phyloP scores from a whole-genome alignment of 2,113 vertebrate genomes.

The Cyprinodon variegatus region DNA sequence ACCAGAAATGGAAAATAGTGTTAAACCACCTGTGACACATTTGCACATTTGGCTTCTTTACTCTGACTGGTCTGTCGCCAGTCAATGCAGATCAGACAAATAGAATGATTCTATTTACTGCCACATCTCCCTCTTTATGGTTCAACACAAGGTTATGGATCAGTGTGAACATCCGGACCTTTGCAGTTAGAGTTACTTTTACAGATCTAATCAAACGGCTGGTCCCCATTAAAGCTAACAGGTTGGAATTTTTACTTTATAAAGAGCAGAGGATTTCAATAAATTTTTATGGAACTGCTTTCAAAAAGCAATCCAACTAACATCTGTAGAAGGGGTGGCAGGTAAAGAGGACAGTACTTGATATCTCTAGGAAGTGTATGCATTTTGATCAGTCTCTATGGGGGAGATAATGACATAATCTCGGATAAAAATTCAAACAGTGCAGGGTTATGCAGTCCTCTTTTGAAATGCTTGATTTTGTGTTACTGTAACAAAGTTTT shows the following conservation, averaged over 20 bases:
- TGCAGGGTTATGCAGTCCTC: conserved; percentile 19
- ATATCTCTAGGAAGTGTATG: conserved; percentile 51
- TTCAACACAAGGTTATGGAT: no score
- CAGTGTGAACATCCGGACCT: not conserved
- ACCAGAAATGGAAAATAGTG: not conserved
- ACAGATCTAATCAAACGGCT: conserved; percentile 4
- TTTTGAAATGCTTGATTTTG: conserved; percentile 50
- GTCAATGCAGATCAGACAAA: no score
- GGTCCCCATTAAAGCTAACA: not conserved
- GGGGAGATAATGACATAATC: conserved; percentile 39
- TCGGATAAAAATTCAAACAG: conserved; percentile 25
- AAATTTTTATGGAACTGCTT: not conserved
- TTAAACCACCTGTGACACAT: not conserved
- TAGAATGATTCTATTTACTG: not conserved
- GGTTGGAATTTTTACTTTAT: conserved; percentile 8
- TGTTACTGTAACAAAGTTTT: conserved; percentile 58
- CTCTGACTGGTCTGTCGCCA: no score
- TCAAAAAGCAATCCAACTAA: conserved; percentile 17
- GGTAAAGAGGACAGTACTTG: not conserved
- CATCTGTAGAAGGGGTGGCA: conserved; percentile 1
- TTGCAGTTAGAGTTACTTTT: not conserved
- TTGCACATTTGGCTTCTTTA: not conserved
- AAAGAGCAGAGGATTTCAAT: not conserved
- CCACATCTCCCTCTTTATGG: not conserved
- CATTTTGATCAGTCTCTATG: conserved; percentile 49